Evolutionary conservation across 2,797 vertebrate species (phyloP), one percentile per base, ranked within the genome.

Genomic region (Cuculus canorus): DNA sequence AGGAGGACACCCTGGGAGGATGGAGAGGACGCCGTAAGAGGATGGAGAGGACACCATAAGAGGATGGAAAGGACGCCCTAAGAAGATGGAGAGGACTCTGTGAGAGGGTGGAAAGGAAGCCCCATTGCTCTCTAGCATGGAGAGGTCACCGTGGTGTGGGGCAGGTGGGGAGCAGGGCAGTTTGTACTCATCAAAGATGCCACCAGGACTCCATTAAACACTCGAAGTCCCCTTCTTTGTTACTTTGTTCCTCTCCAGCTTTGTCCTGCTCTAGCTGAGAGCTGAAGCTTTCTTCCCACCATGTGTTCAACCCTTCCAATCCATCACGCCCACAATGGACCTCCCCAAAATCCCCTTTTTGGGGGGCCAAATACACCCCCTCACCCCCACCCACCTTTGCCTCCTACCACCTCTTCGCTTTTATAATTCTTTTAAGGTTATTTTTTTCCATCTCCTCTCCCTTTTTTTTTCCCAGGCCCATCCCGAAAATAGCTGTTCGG

Each of bases 281-380:
- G 21, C 57, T 35, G 3, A 17, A 2, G 8, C 61, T 50, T 5
- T 12, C 30, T 33, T 11, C 1, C 75, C 54, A 30, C 50, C 76
- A 12, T 1, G 47, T 11, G 24, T 53, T 60, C 75, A 17, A 13
- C 41, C 68, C 16, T 41, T 66, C 11, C 39, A 8, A 18, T 3
- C 60, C 65, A 63, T 14, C 72, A 28, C 9, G 9, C 5, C 13
- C 13, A 16, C 23, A 9, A 3, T 1, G 3, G 1, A 13, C 4
- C 14, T 13, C 47, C n/a, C n/a, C 10, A 7, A 76, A 61, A 19
- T 1, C 5, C 11, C 9, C 8, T 8, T 63, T 69, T 45, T 50
- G 2, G 1, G 2, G 1, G 13, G 6, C 33, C 30, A 3, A 60
- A 73, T 22, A 6, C 11, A 1, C 0, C 61, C 39, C 28, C n/a